Percentiles rank a stretch among this genome's conserved stretches.
These are phyloP conservation scores for Hydrozoanthus gracilis DNA, from an alignment of 92 coral and sea anemone species.

Conservation along the genomic window DNA sequence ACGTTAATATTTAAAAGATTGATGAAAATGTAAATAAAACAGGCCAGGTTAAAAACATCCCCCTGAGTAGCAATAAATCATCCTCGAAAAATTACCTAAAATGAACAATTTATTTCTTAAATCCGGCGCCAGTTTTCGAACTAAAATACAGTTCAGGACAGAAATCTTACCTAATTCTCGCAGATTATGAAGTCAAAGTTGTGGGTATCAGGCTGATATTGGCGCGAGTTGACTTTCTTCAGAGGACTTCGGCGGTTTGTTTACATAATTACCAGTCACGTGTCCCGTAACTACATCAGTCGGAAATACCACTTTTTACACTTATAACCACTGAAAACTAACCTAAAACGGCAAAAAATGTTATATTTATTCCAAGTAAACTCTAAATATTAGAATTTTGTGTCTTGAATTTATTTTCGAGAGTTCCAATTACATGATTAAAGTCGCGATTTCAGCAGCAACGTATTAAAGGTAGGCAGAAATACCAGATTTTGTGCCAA, in stretches of 20 bases:
- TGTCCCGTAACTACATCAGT: constrained; percentile 23
- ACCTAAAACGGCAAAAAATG: not conserved
- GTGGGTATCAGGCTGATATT: constrained; percentile 14
- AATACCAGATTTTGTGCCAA: constrained; percentile 14
- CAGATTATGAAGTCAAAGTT: constrained; percentile 18
- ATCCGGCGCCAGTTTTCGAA: constrained; percentile 25
- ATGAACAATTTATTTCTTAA: constrained; percentile 8
- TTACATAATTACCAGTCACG: constrained; percentile 28
- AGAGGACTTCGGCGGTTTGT: constrained; percentile 21
- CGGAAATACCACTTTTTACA: not conserved
- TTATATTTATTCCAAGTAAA: not conserved
- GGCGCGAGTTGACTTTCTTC: constrained; percentile 30
- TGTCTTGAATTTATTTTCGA: not conserved
- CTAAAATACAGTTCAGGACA: constrained; percentile 11
- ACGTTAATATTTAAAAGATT: not conserved
- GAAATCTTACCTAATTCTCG: constrained; percentile 19
- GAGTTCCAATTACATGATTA: constrained; percentile 1
- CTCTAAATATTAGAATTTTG: not conserved
- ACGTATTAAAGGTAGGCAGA: not conserved
- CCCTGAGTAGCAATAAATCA: constrained; percentile 10
- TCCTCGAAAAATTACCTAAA: constrained; percentile 9
- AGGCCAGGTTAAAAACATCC: constrained; percentile 5
- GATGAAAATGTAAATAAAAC: not conserved
- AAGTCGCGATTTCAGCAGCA: not conserved
- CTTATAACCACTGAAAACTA: not conserved